Evolutionary conservation across 2,113 vertebrate species (phyloP), one percentile per base, ranked within the genome.

Genomic region (Picathartes gymnocephalus): DNA sequence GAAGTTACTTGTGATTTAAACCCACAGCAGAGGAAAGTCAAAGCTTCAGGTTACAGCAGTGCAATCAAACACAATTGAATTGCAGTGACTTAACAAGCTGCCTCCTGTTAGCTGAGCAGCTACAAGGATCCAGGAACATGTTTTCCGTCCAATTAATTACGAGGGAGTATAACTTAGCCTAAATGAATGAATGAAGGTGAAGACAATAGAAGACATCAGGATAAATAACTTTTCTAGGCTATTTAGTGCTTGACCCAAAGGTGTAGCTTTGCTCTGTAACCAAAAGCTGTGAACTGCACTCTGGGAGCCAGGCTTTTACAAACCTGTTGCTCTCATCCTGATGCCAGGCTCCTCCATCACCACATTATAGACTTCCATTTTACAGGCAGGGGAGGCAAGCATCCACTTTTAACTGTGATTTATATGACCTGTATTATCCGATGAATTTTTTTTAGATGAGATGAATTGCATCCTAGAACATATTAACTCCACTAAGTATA

Each of bases 1-100:
- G 68, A 95, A 92, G 79, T 83, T 90, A 78, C 37, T 77, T 31
- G 30, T 93, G 82, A 94, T 93, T 94, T 95, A 93, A 92, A 93
- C 13, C 39, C 39, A 57, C 42, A 78, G 28, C 44, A 88, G 51
- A 95, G 44, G 44, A 88, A 93, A 96, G 25, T 37, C 54, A 90
- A 92, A 96, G 39, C 64, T 91, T 94, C 85, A 93, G 57, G 45
- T 94, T 94, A 77, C 27, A 88, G 74, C 35, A 77, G 47, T 42
- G 39, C 8, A 9, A 83, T 95, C 92, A 94, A 96, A 92, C 37
- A 82, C 79, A 94, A 94, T 69, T 86, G 92, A 95, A 93, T 92
- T 93, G 74, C 37, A 50, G 85, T 42, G 85, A 88, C 81, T 90
- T 82, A 94, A 93, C 92, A 95, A 96, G 92, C 66, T 66, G 33